Evolutionary conservation across 1,140 invertebrate genomes (phyloP).

Genomic region (Thalassaphorura encarpata): DNA sequence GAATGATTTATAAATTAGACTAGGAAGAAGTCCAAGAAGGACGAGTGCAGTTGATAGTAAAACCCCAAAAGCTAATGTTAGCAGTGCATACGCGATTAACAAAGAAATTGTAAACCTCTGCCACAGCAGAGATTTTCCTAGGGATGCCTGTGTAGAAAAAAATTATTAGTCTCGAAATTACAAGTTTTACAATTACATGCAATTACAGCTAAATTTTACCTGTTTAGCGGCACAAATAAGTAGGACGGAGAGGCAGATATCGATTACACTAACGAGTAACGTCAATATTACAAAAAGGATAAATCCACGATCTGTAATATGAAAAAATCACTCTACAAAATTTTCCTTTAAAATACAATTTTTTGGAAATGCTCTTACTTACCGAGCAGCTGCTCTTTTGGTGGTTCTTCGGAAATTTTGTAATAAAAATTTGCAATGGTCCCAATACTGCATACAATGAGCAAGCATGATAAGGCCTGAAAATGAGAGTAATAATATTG

Average conservation of each 20-base stretch:
- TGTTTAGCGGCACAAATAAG: neutral
- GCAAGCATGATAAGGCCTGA: neutral
- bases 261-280: neutral
- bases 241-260: neutral
- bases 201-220: neutral
- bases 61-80: neutral
- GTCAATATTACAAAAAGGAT: neutral
- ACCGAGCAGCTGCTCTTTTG: neutral
- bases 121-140: conserved; percentile 1
- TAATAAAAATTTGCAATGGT: neutral
- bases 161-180: neutral
- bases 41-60: neutral
- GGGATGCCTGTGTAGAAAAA: neutral
- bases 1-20: conserved; percentile 1
- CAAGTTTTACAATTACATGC: neutral
- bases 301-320: neutral
- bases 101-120: neutral
- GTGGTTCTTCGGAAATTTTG: neutral
- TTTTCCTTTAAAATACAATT: neutral
- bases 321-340: neutral
- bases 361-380: neutral
- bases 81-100: neutral
- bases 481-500: neutral
- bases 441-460: neutral
- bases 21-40: neutral